Evolutionary conservation across 2,113 vertebrate species (phyloP), one percentile per base, ranked within the genome.

Genomic region (Toxostoma redivivum): DNA sequence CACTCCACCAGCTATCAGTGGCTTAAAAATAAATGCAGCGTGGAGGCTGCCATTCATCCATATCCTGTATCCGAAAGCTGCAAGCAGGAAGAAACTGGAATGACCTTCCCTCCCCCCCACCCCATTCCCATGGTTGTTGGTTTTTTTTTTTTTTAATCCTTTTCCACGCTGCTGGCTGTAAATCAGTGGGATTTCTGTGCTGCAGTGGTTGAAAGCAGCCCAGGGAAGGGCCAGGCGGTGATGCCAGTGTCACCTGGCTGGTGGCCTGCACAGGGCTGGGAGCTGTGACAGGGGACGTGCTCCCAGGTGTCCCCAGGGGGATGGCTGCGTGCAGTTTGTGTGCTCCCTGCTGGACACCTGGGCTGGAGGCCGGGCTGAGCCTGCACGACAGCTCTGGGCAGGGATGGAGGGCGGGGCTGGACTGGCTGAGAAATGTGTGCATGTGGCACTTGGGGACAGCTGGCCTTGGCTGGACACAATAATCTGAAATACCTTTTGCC

Each of bases 1-100:
- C 97, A 97, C 76, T 72, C 82, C 50, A 35, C 93, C 78, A 96
- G 90, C 86, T 96, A 97, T 92, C 94, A 79, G 92, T 70, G 91
- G 87, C 81, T 96, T 86, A 95, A 97, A 97, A 97, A 96, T 95
- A 97, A 95, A 86, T 61, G 73, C 92, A 71, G 92, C 92, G 31
- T 93, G 96, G 94, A 97, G 94, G 86, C 38, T 94, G 86, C 91
- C 94, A 95, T 97, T 93, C 95, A 96, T 93, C 82, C 37, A 86
- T 92, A 95, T 96, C 96, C 96, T 97, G 91, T 33, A 95, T 96
- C 95, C 31, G 37, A 97, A 96, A 95, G 80, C 90, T 61, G 88
- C 54, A 61, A 89, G 87, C 95, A 97, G 42, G 60, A 91, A 90
- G 89, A 93, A 92, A 92, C 86, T 90, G 91, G 89, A 57, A 87